Evolutionary conservation across 2,888 invertebrate genomes (phyloP).

Genomic region (Marasmarcha lunaedactyla): DNA sequence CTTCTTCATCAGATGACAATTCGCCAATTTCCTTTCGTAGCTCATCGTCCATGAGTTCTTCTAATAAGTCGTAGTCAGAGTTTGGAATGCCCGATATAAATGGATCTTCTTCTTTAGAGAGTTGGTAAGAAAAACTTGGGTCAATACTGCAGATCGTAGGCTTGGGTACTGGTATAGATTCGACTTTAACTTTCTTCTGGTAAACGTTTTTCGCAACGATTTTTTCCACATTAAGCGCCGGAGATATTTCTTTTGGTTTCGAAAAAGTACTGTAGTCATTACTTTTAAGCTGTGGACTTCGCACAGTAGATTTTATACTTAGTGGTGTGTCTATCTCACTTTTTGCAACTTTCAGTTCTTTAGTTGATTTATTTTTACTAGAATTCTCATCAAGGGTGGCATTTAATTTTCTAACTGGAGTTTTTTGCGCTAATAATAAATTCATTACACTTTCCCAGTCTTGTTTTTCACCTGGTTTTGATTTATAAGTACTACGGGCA

Average conservation of each 20-base stretch:
- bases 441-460: constrained; percentile 53
- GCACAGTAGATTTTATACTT: too few relatives aligned
- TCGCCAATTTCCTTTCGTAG: constrained; percentile 54
- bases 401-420: constrained; percentile 42
- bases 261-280: constrained; percentile 6
- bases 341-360: too few relatives aligned
- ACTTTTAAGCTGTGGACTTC: too few relatives aligned
- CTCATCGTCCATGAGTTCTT: constrained; percentile 58
- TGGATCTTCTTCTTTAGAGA: constrained; percentile 28
- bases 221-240: constrained; percentile 1
- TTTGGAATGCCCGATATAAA: constrained; percentile 42
- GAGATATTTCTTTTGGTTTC: constrained; percentile 2
- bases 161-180: constrained; percentile 3
- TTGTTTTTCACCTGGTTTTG: constrained; percentile 12
- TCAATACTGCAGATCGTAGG: neutral
- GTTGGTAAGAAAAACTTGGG: neutral
- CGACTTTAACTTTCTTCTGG: constrained; percentile 8
- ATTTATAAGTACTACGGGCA: constrained; percentile 8
- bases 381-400: too few relatives aligned
- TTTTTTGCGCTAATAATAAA: constrained; percentile 43
- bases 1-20: constrained; percentile 46
- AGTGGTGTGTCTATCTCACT: too few relatives aligned
- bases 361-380: neutral
- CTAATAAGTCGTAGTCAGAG: constrained; percentile 53
- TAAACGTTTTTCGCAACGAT: neutral